Evolutionary conservation across 2,797 vertebrate genomes (phyloP).

Genomic region (Tangara arthus): DNA sequence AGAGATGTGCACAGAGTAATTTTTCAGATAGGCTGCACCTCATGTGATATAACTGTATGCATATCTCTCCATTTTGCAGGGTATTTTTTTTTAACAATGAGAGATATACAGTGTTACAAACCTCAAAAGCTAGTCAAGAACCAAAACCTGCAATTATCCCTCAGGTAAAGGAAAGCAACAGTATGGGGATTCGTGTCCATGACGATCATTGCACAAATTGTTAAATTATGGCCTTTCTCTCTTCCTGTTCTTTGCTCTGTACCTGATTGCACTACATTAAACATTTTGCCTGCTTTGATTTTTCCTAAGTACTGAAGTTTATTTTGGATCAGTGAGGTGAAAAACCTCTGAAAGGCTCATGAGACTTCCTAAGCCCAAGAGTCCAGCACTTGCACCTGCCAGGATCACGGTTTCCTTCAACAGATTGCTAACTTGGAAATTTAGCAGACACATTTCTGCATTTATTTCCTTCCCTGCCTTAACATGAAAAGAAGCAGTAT

Average conservation of each 20-base stretch:
- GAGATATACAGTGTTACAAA: neutral
- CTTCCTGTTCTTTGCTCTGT: neutral
- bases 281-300: constrained; percentile 20
- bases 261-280: neutral
- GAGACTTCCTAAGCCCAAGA: neutral
- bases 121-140: neutral
- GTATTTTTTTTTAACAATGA: neutral
- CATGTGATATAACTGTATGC: neutral
- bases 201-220: neutral
- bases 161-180: neutral
- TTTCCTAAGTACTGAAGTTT: constrained; percentile 13
- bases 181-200: neutral
- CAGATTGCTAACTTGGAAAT: constrained; percentile 27
- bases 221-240: neutral
- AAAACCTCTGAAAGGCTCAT: constrained; percentile 15
- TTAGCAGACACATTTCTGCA: constrained; percentile 22
- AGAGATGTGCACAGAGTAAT: neutral
- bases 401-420: neutral
- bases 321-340: constrained; percentile 46
- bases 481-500: neutral
- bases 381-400: constrained; percentile 15
- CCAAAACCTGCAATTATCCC: neutral
- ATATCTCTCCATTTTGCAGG: neutral
- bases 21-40: neutral
- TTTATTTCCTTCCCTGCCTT: constrained; percentile 12